Percentiles rank a stretch among this genome's conserved stretches.
phyloP scores from a whole-genome alignment of 2,888 invertebrate genomes.

The Rugalucina vietnamica region DNA sequence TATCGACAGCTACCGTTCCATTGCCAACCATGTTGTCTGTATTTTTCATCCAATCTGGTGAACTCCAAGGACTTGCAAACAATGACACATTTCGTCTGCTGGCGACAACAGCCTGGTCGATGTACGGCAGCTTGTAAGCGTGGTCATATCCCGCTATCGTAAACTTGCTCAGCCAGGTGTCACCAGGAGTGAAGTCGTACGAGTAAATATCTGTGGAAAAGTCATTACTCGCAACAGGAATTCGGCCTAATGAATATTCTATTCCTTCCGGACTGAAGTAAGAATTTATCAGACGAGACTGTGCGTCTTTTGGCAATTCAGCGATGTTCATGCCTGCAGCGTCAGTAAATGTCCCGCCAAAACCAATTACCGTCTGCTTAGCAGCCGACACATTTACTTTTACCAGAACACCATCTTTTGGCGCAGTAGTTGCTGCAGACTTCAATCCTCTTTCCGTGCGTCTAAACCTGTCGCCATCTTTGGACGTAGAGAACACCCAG shows the following conservation, averaged over 20 bases:
- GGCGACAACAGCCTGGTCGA: conserved; percentile 38
- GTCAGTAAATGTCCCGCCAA: conserved; percentile 94
- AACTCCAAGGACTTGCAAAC: conserved; percentile 54
- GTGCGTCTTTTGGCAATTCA: conserved; percentile 86
- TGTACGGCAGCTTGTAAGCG: conserved; percentile 49
- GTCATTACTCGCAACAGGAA: conserved; percentile 94
- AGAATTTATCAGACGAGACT: conserved; percentile 86
- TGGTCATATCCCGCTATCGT: conserved; percentile 39
- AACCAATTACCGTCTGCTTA: conserved; percentile 91
- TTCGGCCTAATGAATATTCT: conserved; percentile 91
- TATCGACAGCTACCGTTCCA: conserved; percentile 74
- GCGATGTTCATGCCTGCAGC: conserved; percentile 89
- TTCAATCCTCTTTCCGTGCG: not conserved
- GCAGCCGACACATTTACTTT: conserved; percentile 38
- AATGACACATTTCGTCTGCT: conserved; percentile 44
- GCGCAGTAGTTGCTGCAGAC: not conserved
- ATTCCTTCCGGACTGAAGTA: conserved; percentile 86
- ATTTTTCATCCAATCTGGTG: conserved; percentile 51
- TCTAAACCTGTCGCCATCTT: conserved; percentile 18
- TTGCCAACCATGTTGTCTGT: conserved; percentile 73
- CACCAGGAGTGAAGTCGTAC: conserved; percentile 88
- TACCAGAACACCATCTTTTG: not conserved
- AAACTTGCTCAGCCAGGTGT: conserved; percentile 74
- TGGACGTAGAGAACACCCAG: conserved; percentile 23
- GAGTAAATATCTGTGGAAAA: conserved; percentile 93